Base-by-base conservation (phyloP, 1,140 invertebrate species). In the Zaprionus africanus region DNA sequence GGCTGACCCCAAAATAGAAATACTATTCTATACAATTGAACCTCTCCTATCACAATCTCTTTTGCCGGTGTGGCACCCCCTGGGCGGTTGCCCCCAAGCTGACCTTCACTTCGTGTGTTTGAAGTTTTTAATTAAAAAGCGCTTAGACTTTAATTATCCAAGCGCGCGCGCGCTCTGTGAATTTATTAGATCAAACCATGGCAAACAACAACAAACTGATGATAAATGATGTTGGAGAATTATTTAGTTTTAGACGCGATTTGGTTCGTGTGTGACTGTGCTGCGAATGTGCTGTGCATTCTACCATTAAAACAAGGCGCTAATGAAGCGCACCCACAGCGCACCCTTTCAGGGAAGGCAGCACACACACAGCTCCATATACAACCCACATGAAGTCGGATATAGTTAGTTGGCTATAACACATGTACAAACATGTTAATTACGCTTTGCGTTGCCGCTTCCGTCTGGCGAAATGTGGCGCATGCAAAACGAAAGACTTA, bases 61-160 rank as follows among this genome's bases (percentile, higher is more conserved):
- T 79, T 79, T 78, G 15, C 17, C n/a, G 38, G 41, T n/a, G n/a
- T 54, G 51, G n/a, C 51, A n/a, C 70, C 57, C 19, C 63, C 51
- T 22, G 75, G 57, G 38, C 28, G 12, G 26, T 28, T 36, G 28
- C 38, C 60, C 65, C 59, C 66, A 54, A 51, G 43, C 36, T 79
- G 82, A 85, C 82, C 82, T 85, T 85, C 82, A 77, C 49, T 65
- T 38, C 67, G 64, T 46, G 41, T 46, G 41, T 46, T 46, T 17
- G 66, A 60, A 68, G 67, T 74, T 81, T 72, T 86, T 85, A 85
- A 85, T 85, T 85, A 85, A 86, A 86, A 81, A 51, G 54, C 78
- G 53, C 78, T 82, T 79, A 76, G 78, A 76, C 81, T 85, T 79
- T 78, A 74, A 78, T 81, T 80, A 67, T 63, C n/a, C 7, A 17